Base-by-base conservation (phyloP, 2,113 vertebrate species). In the Cisticola juncidis region DNA sequence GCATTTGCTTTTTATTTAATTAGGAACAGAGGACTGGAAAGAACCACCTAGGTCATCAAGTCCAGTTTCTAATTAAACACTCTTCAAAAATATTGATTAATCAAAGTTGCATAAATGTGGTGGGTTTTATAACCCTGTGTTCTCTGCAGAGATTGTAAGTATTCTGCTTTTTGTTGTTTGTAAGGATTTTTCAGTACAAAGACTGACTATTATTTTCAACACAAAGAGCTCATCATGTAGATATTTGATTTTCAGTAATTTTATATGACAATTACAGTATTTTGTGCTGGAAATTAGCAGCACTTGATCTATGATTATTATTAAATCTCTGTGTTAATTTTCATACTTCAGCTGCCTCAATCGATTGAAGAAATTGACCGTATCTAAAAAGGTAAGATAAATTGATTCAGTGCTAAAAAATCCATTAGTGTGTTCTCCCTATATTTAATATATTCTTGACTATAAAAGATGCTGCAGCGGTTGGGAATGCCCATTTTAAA, bases 31-130 rank as follows among this genome's bases (percentile, higher is more conserved):
- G 70, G 54, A 58, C 86, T 90, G 54, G 42, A 77, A 94, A 81
- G 71, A 90, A 86, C 16, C 58, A 73, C 71, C 44, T 80, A 50
- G 58, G 64, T 86, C 90, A 95, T 69, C 88, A 73, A 83, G 19
- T 38, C 64, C 47, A 82, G 78, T 13, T 53, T 90, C 90, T 80
- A 85, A 95, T 94, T 95, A 96, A 93, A 93, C 35, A 31, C 40
- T 87, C 58, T 65, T 90, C 86, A 89, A 70, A 96, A 88, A 68
- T 78, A 96, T 94, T 53, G 89, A 95, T 96, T 92, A 76, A 92
- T 77, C 90, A 42, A 88, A 91, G 51, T 24, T 81, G 33, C 20
- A 57, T 35, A 53, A 91, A 91, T 79, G 57, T 7, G 14, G 48
- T 53, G 29, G 19, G 65, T 36, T 94, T 95, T 76, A 9, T 86